A percentile compares a stretch with the other conserved stretches of the same genome.
Conservation (phyloP, 1,140 invertebrate species). For the Plectus sambesii region DNA sequence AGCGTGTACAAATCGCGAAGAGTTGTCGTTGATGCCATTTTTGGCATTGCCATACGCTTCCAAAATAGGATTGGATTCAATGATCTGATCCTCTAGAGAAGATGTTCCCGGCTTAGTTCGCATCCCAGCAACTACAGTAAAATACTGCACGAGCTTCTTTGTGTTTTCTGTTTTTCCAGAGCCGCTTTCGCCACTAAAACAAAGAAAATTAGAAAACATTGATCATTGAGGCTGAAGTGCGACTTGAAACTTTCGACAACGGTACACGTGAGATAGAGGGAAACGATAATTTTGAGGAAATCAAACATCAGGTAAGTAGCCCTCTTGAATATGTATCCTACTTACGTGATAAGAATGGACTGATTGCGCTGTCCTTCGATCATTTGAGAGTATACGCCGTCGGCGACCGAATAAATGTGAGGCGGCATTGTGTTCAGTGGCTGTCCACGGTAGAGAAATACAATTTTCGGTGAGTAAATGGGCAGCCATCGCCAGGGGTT, state of each 20-base stretch:
- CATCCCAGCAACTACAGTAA: slow-evolving; percentile 20
- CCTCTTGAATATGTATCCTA: no score
- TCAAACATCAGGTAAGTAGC: no score
- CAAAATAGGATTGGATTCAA: no score
- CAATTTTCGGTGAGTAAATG: slow-evolving; percentile 83
- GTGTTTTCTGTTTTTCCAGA: slow-evolving; percentile 99
- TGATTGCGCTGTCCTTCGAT: slow-evolving; percentile 95
- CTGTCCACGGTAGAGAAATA: slow-evolving; percentile 94
- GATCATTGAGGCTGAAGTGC: slow-evolving; percentile 17
- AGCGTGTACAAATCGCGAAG: slow-evolving; percentile 64
- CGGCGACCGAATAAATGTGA: slow-evolving; percentile 96
- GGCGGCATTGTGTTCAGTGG: slow-evolving; percentile 65
- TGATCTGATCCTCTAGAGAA: slow-evolving; percentile 66
- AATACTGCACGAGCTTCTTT: slow-evolving; percentile 68
- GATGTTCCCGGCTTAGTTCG: slow-evolving; percentile 7
- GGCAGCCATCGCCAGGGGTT: slow-evolving; percentile 99
- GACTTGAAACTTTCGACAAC: no score
- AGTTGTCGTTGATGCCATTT: slow-evolving; percentile 65
- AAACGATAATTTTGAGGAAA: no score
- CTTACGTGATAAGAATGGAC: slow-evolving; percentile 87
- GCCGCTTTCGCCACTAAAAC: slow-evolving; percentile 83
- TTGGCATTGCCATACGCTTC: slow-evolving; percentile 65
- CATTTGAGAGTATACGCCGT: slow-evolving; percentile 94
- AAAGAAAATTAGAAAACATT: not conserved
- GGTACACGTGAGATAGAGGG: no score